Conservation (phyloP, 2,888 invertebrate genomes). For the Phlogophora meticulosa region DNA sequence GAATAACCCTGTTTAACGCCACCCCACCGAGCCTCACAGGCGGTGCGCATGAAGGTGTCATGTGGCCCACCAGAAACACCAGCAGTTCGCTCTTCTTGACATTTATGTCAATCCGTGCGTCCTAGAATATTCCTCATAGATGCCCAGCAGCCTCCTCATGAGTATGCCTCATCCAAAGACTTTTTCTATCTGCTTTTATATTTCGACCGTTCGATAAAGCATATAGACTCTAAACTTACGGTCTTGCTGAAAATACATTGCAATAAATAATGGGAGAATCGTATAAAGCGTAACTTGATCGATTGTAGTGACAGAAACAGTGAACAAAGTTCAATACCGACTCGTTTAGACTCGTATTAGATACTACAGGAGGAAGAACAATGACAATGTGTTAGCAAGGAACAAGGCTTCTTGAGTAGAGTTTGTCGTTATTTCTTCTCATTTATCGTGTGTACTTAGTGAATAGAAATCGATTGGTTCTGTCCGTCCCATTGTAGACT, state of each 20-base stretch:
- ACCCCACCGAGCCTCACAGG: too few relatives aligned
- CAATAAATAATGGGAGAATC: conserved; percentile 56
- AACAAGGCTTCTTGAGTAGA: conserved; percentile 21
- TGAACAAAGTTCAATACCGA: conserved; percentile 52
- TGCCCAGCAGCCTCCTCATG: too few relatives aligned
- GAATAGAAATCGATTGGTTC: neutral
- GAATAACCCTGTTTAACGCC: too few relatives aligned
- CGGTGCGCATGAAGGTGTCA: too few relatives aligned
- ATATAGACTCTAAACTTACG: conserved; percentile 10
- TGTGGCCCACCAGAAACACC: too few relatives aligned
- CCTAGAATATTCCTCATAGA: too few relatives aligned
- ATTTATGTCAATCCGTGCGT: too few relatives aligned
- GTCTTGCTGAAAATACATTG: conserved; percentile 42
- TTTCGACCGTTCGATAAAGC: too few relatives aligned
- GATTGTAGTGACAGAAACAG: conserved; percentile 53
- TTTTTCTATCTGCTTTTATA: too few relatives aligned
- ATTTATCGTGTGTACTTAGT: conserved; percentile 22
- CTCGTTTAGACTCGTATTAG: conserved; percentile 20
- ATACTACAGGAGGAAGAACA: conserved; percentile 28
- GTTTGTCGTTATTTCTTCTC: conserved; percentile 27
- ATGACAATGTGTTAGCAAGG: conserved; percentile 36
- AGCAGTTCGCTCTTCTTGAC: too few relatives aligned
- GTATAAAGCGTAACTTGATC: conserved; percentile 58
- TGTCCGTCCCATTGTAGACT: neutral
- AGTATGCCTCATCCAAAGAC: too few relatives aligned